Base-by-base conservation (phyloP, 1,140 invertebrate genomes). In the Brachionus manjavacas region DNA sequence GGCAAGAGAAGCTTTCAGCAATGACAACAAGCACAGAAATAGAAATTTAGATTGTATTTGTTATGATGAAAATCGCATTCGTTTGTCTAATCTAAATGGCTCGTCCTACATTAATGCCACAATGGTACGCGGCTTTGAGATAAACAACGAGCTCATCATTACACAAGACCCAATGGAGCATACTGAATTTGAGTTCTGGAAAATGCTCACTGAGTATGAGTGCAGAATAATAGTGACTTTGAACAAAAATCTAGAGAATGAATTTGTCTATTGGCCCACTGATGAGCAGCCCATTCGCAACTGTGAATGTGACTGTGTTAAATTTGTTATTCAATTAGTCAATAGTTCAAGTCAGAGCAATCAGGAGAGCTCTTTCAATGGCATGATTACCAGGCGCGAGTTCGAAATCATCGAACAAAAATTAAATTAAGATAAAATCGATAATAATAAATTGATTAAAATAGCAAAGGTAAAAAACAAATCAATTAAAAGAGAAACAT, bases 161-260 rank as follows among this genome's bases (percentile, higher is more conserved):
- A 83, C 81, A n/a, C 81, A 83, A 39, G 81, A 83, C 23, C 81
- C 81, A 16, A 68, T 70, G 60, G 3, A n/a, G 20, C 25, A 72
- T 20, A 83, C 81, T 52, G 31, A 49, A 52, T 68, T 68, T 39
- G 81, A 83, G 52, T 83, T 70, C 70, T 83, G 64, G 64, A 83
- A 68, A 72, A 83, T 83, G 81, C 28, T 83, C 0, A 35, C 49
- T 14, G 81, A 83, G 16, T 43, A 83, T 35, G 60, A 83, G n/a
- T 83, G 60, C 12, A 46, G 70, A 35, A 16, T 41, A 41, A 68
- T 83, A 14, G 60, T 83, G 39, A 31, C 79, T 41, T 68, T 81
- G 41, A 81, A 81, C 23, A 68, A 60, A 93, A 9, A 92, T 87
- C 83, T 87, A 88, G 43, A 86, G 87, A 46, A 89, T n/a, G 55